phyloP scores from a whole-genome alignment of 2,113 vertebrate species.

The Piprites chloris region DNA sequence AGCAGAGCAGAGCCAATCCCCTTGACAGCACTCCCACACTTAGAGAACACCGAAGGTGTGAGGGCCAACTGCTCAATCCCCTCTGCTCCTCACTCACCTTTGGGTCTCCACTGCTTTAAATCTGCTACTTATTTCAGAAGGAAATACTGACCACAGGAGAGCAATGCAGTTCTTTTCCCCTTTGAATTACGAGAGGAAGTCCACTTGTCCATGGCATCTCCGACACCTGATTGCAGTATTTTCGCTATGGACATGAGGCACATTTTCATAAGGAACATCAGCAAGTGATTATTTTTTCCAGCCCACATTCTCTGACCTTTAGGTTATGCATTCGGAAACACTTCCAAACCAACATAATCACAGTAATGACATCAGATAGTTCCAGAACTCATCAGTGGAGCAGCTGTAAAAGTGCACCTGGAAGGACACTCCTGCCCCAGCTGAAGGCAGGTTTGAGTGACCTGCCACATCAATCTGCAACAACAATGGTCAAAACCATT shows the following conservation, averaged over 20 bases:
- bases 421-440: not conserved
- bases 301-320: not conserved
- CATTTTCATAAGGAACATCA: not conserved
- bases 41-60: not conserved
- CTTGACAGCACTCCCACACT: not conserved
- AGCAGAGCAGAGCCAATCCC: not conserved
- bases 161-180: not conserved
- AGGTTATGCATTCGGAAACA: not conserved
- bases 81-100: not conserved
- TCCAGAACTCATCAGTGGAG: not conserved
- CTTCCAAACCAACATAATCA: not conserved
- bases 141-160: accelerated
- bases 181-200: not conserved
- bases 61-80: not conserved
- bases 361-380: not conserved
- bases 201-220: not conserved
- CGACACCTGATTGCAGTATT: not conserved
- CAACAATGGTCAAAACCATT: not conserved
- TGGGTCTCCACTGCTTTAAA: not conserved
- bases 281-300: not conserved
- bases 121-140: not conserved
- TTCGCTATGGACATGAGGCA: not conserved
- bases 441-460: not conserved
- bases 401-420: not conserved
- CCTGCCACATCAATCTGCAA: not conserved